These are phyloP conservation scores for Drosophila baimaii DNA, from an alignment of 1,140 invertebrate genomes.

Conservation along the genomic window DNA sequence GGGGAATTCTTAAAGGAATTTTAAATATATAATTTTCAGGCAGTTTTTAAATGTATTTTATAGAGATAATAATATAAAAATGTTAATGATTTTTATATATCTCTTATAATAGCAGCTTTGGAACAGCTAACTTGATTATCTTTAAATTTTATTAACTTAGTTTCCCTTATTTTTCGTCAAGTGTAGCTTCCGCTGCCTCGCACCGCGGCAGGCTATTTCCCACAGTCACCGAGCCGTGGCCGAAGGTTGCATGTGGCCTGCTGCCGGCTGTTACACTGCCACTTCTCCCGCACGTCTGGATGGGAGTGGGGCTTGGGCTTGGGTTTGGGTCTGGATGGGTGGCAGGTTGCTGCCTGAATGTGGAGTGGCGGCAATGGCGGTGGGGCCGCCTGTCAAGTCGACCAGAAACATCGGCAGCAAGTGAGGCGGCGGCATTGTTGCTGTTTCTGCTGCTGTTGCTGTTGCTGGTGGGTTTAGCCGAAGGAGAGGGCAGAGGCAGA, in stretches of 20 bases:
- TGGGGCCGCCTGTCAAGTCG: constrained; percentile 69
- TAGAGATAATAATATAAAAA: too few species aligned
- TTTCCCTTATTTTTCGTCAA: background rate
- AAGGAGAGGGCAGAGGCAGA: constrained; percentile 1
- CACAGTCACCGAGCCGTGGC: constrained; percentile 47
- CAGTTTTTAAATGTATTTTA: too few species aligned
- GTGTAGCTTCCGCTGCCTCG: constrained; percentile 11
- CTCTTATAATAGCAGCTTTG: too few species aligned
- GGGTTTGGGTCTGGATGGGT: constrained; percentile 22
- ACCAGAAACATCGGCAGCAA: constrained; percentile 69
- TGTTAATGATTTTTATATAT: too few species aligned
- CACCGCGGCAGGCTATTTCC: constrained; percentile 27
- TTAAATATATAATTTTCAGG: background rate
- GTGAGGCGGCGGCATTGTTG: constrained; percentile 37
- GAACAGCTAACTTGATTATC: too few species aligned
- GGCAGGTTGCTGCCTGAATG: constrained; percentile 27
- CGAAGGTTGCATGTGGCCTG: constrained; percentile 64
- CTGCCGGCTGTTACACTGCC: constrained; percentile 54
- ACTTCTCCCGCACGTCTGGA: constrained; percentile 40
- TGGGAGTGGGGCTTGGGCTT: background rate
- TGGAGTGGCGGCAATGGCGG: constrained; percentile 14
- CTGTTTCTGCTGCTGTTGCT: constrained; percentile 28
- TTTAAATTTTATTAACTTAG: too few species aligned
- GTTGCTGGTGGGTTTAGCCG: constrained; percentile 26
- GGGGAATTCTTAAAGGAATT: too few species aligned